A percentile compares a stretch with the other conserved stretches of the same genome.
These are phyloP conservation scores for Callionymus lyra DNA, from an alignment of 2,113 vertebrate genomes.

Conservation along the genomic window DNA sequence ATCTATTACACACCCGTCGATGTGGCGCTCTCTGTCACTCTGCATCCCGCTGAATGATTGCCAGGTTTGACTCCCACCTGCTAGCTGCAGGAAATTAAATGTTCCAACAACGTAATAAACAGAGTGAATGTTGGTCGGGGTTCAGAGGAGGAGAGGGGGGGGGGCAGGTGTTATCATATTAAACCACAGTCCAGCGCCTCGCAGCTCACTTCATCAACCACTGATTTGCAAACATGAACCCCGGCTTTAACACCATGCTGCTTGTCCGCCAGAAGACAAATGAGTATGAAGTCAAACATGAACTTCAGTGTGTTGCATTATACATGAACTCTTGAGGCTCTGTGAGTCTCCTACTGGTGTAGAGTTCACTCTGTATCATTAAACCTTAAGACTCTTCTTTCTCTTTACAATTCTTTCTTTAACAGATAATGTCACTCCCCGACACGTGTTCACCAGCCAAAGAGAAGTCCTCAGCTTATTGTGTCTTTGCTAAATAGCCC, in stretches of 20 bases:
- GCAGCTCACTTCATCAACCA: conserved; percentile 30
- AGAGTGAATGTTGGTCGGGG: conserved; percentile 43
- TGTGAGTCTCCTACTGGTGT: too few species aligned
- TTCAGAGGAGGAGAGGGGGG: conserved; percentile 11
- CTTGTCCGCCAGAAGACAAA: too few species aligned
- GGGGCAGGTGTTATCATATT: conserved; percentile 37
- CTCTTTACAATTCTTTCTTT: too few species aligned
- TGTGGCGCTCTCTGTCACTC: conserved; percentile 51
- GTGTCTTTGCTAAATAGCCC: too few species aligned
- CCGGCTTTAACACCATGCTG: too few species aligned
- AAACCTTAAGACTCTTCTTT: too few species aligned
- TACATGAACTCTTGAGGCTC: too few species aligned
- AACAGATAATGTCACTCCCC: conserved; percentile 2
- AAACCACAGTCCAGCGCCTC: conserved; percentile 20
- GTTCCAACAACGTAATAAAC: conserved; percentile 48
- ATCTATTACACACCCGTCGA: too few species aligned
- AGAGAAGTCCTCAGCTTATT: neutral
- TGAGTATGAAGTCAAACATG: too few species aligned
- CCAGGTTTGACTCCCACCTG: conserved; percentile 39
- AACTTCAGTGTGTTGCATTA: too few species aligned
- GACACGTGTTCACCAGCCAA: conserved; percentile 11
- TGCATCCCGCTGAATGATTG: conserved; percentile 66
- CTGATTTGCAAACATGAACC: conserved; percentile 27
- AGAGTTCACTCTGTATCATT: too few species aligned
- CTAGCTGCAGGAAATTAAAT: conserved; percentile 62